Base-by-base conservation (phyloP, 2,797 vertebrate genomes). In the Coluber constrictor region DNA sequence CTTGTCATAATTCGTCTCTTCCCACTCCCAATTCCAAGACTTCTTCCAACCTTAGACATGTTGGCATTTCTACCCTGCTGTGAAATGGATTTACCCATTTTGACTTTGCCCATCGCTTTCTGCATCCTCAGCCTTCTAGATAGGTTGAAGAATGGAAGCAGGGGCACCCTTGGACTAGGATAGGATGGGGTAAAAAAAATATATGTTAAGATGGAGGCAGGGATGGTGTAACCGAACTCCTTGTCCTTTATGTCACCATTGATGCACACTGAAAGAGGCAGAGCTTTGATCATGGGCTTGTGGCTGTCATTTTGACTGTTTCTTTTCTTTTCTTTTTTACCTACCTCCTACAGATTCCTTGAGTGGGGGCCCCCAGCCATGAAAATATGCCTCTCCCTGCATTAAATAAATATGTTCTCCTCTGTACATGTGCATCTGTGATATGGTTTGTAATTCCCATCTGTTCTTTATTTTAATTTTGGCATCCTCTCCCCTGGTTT, bases 401-500 rank as follows among this genome's bases (percentile, higher is more conserved):
- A 88, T 88, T 88, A 60, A 51, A 89, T 32, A 54, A 66, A 90
- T 51, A 63, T 47, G 60, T 54, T 29, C 60, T 12, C 16, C 43
- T 90, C 23, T n/a, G 25, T 63, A 13, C 8, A 43, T 63, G 59
- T 18, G 25, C 43, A 79, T 79, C 74, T 79, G 74, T 43, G 86
- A 8, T 32, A 56, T 0, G 1, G 29, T 89, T 43, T 89, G 88
- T 43, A 66, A 47, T 47, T 43, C 20, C 37, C 59, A 83, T 83
- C 74, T 83, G 74, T 89, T 61, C 87, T 91, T 94, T 43, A 94
- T 95, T 95, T 93, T 93, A 90, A 91, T 61, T 92, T 94, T 91
- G 54, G 27, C 25, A 23, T 55, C 90, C 20, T 56, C 63, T 90
- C 54, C 23, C 5, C 3, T 56, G 51, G n/a, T 60, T 60, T 47